Base-by-base conservation (phyloP, 2,888 invertebrate species). In the Lithophane semibrunnea region DNA sequence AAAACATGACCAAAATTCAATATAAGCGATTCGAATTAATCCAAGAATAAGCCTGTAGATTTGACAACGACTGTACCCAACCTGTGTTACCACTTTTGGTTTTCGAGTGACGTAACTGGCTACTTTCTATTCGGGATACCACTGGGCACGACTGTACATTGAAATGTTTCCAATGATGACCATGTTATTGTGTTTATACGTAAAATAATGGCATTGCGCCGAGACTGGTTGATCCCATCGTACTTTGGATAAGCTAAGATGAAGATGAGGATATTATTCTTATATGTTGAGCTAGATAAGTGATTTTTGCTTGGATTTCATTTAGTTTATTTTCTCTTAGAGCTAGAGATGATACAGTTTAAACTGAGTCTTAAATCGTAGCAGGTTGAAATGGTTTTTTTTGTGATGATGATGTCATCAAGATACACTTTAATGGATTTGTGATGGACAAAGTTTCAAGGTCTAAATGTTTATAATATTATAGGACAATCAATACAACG, bases 1-100 rank as follows among this genome's bases (percentile, higher is more conserved):
- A 52, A 56, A 71, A 63, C 24, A n/a, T 18, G 13, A 18, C 13
- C 12, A 58, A 47, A 67, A 61, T 44, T 21, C 29, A 61, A 69
- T 49, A 29, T n/a, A n/a, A 66, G 9, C 18, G n/a, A 47, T 37
- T 60, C 24, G 9, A 68, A 60, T 60, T 64, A 64, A 80, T 71
- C 58, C n/a, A 68, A 71, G n/a, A 80, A 80, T n/a, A 74, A 64
- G 29, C 56, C 44, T n/a, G 29, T 66, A 21, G 56, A 75, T 73
- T 79, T 71, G 85, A 73, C 77, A 67, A 54, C 71, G 82, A 80
- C 77, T 86, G 86, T 84, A 86, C 88, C 9, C 5, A 70, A 83
- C 87, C 80, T 72, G 88, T 82, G 81, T 74, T 80, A 84, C 93
- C 91, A 92, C 92, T 92, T 92, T 92, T 93, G 90, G 90, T 93